Percentiles rank a stretch among this genome's conserved stretches.
phyloP scores from a whole-genome alignment of 2,797 vertebrate species.

The Onychomys arenicola region DNA sequence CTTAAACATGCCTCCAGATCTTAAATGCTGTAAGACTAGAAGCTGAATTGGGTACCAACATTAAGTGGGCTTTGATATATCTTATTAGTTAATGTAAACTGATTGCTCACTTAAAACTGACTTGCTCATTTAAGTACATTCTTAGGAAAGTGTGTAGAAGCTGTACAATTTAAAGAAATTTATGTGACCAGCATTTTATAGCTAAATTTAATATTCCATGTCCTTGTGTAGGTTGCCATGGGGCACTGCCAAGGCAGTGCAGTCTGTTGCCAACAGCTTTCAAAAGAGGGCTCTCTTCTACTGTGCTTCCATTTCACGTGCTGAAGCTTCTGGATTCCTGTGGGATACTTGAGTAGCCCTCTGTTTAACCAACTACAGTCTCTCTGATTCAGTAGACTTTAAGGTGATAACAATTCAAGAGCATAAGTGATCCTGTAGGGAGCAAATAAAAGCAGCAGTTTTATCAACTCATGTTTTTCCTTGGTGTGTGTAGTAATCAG shows the following conservation, averaged over 20 bases:
- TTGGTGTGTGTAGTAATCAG: slow-evolving; percentile 2
- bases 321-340: slow-evolving; percentile 42
- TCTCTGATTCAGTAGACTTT: neutral
- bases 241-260: slow-evolving; percentile 53
- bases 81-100: slow-evolving; percentile 55
- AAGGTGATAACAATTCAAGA: slow-evolving; percentile 54
- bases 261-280: slow-evolving; percentile 20
- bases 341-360: neutral
- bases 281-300: slow-evolving; percentile 5
- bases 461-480: slow-evolving; percentile 45
- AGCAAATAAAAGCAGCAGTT: slow-evolving; percentile 60
- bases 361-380: slow-evolving; percentile 52
- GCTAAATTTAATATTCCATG: neutral
- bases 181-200: slow-evolving; percentile 38
- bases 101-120: slow-evolving; percentile 26
- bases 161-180: slow-evolving; percentile 10
- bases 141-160: slow-evolving; percentile 15
- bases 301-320: neutral
- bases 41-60: neutral
- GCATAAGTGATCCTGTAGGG: slow-evolving; percentile 21
- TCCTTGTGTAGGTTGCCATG: slow-evolving; percentile 25
- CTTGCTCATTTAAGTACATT: slow-evolving; percentile 57
- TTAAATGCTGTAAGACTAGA: neutral
- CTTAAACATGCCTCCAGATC: slow-evolving; percentile 26
- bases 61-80: slow-evolving; percentile 50